Conservation (phyloP, 2,113 vertebrate genomes). For the Hassar affinis region DNA sequence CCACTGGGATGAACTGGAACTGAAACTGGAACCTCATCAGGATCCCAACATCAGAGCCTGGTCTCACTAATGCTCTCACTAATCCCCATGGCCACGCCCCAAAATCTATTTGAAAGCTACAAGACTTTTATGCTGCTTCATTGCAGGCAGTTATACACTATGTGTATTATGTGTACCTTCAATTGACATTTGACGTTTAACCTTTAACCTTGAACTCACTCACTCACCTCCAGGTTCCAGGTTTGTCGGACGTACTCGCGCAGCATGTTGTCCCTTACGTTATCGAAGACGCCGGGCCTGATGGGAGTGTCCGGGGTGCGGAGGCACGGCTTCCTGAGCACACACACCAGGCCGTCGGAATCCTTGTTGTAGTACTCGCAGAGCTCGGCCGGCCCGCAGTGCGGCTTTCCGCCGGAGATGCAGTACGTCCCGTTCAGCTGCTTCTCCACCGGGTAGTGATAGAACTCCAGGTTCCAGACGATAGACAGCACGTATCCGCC, state of each 20-base stretch:
- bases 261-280: constrained; percentile 88
- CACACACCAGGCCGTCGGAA: constrained; percentile 84
- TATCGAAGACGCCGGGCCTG: constrained; percentile 82
- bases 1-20: background rate
- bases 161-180: too few relatives aligned
- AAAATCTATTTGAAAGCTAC: background rate
- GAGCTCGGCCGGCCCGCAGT: constrained; percentile 91
- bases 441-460: constrained; percentile 91
- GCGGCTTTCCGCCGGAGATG: constrained; percentile 83
- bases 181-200: background rate
- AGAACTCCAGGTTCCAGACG: constrained; percentile 81
- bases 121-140: too few relatives aligned
- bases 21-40: background rate
- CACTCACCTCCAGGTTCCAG: constrained; percentile 89
- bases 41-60: background rate
- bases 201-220: background rate
- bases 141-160: too few relatives aligned
- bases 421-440: constrained; percentile 91
- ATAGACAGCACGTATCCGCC: constrained; percentile 92
- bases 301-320: constrained; percentile 74
- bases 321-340: constrained; percentile 86
- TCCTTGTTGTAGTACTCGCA: constrained; percentile 94
- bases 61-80: background rate
- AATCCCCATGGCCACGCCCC: background rate
- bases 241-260: constrained; percentile 89